Evolutionary conservation across 2,113 vertebrate genomes (phyloP).

Genomic region (Salvelinus sp.): DNA sequence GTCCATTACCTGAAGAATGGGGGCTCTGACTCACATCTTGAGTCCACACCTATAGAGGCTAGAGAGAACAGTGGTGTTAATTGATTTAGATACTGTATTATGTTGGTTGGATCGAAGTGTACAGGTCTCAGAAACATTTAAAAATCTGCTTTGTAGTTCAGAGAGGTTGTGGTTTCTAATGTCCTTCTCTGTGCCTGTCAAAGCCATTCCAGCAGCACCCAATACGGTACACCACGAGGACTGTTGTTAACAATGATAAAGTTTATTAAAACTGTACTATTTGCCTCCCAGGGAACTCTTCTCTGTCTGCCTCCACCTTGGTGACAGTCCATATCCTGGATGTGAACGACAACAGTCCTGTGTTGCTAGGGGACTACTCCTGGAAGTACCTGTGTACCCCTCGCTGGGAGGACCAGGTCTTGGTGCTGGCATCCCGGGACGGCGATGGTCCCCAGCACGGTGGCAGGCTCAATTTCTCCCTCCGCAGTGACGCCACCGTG

Average conservation of each 20-base stretch:
- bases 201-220: background rate
- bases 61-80: background rate
- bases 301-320: slow-evolving; percentile 72
- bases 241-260: background rate
- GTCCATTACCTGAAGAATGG: background rate
- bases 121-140: background rate
- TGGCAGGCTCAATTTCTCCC: slow-evolving; percentile 76
- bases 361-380: slow-evolving; percentile 75
- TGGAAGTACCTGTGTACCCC: slow-evolving; percentile 83
- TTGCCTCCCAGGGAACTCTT: slow-evolving; percentile 68
- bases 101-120: background rate
- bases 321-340: slow-evolving; percentile 80
- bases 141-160: background rate
- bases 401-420: slow-evolving; percentile 76
- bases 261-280: background rate
- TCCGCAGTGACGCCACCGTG: slow-evolving; percentile 75
- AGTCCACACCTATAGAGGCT: background rate
- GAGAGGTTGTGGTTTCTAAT: background rate
- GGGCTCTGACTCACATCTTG: background rate
- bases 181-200: background rate
- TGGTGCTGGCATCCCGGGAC: slow-evolving; percentile 75
- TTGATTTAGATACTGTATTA: background rate
- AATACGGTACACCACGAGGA: background rate
- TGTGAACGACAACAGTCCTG: slow-evolving; percentile 77
- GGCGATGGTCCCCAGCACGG: slow-evolving; percentile 68